These are phyloP conservation scores for Planococcus citri DNA, from an alignment of 1,140 invertebrate genomes.

Conservation along the genomic window DNA sequence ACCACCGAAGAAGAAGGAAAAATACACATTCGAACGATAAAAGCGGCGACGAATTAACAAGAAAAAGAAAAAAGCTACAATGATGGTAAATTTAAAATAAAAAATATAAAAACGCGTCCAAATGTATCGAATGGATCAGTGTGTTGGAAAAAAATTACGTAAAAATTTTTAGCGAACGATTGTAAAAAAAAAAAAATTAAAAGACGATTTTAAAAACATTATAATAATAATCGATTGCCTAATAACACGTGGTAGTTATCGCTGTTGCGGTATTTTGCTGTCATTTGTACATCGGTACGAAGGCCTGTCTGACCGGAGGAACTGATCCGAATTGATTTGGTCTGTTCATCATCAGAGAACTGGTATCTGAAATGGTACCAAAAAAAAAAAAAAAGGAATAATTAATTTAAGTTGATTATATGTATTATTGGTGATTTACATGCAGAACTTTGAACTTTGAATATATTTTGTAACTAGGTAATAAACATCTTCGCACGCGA, in stretches of 20 bases:
- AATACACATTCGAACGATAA: neutral
- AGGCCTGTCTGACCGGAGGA: neutral
- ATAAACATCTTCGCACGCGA: too few relatives aligned
- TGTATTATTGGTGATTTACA: too few relatives aligned
- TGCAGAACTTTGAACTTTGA: too few relatives aligned
- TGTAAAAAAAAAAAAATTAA: too few relatives aligned
- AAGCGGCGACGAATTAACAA: neutral
- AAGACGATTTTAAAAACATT: neutral
- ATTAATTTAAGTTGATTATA: neutral
- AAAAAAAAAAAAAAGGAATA: too few relatives aligned
- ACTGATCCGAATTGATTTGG: slow-evolving; percentile 5
- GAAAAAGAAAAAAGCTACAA: neutral
- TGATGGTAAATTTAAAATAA: neutral
- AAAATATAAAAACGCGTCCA: neutral
- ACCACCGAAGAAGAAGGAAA: too few relatives aligned
- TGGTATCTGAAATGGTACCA: slow-evolving; percentile 1
- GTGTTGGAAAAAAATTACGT: too few relatives aligned
- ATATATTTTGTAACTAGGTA: too few relatives aligned
- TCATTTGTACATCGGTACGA: slow-evolving; percentile 13
- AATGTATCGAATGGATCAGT: neutral
- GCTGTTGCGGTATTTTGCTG: too few relatives aligned
- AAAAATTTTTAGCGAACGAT: too few relatives aligned
- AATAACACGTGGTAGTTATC: neutral
- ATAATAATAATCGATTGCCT: neutral
- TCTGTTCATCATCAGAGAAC: slow-evolving; percentile 8